Percentiles rank a stretch among this genome's conserved stretches.
Evolutionary conservation across 2,797 vertebrate genomes (phyloP).

Genomic region (Poecilia velifera): DNA sequence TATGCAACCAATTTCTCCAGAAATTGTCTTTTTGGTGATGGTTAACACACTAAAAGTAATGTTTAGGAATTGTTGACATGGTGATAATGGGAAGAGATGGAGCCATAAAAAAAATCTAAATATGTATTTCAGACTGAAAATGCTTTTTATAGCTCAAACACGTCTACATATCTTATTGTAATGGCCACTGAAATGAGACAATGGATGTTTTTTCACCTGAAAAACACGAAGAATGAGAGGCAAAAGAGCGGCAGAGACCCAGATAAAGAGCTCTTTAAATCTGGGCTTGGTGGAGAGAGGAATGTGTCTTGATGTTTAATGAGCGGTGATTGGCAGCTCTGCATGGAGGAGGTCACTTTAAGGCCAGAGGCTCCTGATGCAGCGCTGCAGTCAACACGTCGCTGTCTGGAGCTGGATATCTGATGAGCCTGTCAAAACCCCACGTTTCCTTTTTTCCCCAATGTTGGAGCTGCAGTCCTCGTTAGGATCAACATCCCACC

Average conservation of each 20-base stretch:
- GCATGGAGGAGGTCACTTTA: conserved; percentile 44
- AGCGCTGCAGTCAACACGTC: conserved; percentile 16
- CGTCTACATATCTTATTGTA: conserved; percentile 10
- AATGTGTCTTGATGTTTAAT: conserved; percentile 35
- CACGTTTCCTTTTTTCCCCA: conserved; percentile 8
- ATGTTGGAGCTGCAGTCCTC: conserved; percentile 25
- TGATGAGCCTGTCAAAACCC: conserved; percentile 53
- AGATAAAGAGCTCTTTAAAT: conserved; percentile 22
- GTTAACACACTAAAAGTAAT: too few species aligned
- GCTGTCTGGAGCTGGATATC: conserved; percentile 19
- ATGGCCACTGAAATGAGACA: not conserved
- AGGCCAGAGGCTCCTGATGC: conserved; percentile 43
- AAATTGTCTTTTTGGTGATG: too few species aligned
- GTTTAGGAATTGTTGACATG: too few species aligned
- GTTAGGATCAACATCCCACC: conserved; percentile 38
- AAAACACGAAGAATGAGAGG: not conserved
- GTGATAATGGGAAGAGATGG: too few species aligned
- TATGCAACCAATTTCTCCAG: too few species aligned
- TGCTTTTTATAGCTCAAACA: not conserved
- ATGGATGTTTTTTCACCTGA: conserved; percentile 9
- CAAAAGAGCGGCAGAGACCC: not conserved
- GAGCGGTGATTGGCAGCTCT: conserved; percentile 48
- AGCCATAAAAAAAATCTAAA: not conserved
- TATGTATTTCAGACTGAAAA: too few species aligned
- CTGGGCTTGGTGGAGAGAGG: conserved; percentile 4